phyloP scores from a whole-genome alignment of 2,888 invertebrate species.

The Torymus tubicola region DNA sequence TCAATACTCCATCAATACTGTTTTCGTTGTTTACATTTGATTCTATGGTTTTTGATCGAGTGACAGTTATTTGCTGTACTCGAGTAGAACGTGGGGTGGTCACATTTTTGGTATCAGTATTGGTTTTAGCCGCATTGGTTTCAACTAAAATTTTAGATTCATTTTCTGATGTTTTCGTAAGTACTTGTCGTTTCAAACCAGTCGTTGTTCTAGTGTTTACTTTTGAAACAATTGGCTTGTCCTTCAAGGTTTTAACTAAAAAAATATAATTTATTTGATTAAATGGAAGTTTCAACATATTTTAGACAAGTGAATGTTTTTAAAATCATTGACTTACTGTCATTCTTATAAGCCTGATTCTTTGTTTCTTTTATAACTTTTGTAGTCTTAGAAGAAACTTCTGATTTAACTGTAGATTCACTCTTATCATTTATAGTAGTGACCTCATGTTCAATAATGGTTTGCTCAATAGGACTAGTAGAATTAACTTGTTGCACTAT shows the following conservation, averaged over 20 bases:
- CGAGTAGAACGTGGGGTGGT: constrained; percentile 48
- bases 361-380: constrained; percentile 73
- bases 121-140: constrained; percentile 59
- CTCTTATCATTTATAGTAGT: constrained; percentile 29
- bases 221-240: constrained; percentile 64
- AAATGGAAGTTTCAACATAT: too few relatives aligned
- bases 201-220: constrained; percentile 59
- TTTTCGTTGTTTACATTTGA: constrained; percentile 57
- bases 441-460: constrained; percentile 57
- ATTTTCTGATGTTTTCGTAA: constrained; percentile 59
- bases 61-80: constrained; percentile 36
- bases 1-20: constrained; percentile 41
- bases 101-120: constrained; percentile 57
- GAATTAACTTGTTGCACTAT: constrained; percentile 53
- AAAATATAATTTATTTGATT: not conserved
- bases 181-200: constrained; percentile 62
- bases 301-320: not conserved
- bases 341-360: constrained; percentile 65
- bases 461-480: constrained; percentile 73
- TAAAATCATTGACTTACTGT: constrained; percentile 58
- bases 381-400: constrained; percentile 37
- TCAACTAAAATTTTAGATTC: constrained; percentile 63
- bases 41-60: constrained; percentile 37
- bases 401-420: constrained; percentile 34
- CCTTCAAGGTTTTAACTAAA: constrained; percentile 62